phyloP scores from a whole-genome alignment of 2,113 vertebrate species.

The Brachypodius melanocephalos region DNA sequence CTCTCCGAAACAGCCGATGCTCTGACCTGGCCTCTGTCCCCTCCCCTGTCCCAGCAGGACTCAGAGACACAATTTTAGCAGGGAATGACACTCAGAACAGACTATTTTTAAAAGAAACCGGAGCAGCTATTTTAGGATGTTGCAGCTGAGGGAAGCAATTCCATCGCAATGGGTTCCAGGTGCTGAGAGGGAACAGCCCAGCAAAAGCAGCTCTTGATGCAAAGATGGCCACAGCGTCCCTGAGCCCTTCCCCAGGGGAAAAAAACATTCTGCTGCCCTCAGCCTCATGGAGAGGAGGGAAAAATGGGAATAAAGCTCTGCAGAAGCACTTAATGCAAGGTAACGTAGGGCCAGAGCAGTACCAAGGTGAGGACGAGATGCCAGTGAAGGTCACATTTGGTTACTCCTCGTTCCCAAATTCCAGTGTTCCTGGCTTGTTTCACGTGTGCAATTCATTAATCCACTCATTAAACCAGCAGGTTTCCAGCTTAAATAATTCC shows the following conservation, averaged over 20 bases:
- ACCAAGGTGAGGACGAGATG: background rate
- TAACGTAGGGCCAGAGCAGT: background rate
- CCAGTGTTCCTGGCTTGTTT: background rate
- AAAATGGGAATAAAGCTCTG: background rate
- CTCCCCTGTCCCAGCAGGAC: background rate
- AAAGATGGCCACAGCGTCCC: background rate
- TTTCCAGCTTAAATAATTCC: background rate
- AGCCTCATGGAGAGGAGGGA: rapidly evolving
- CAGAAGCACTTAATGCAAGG: background rate
- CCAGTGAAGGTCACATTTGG: background rate
- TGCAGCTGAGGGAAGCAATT: background rate
- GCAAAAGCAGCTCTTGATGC: background rate
- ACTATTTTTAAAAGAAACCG: background rate
- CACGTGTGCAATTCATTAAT: background rate
- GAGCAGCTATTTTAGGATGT: conserved; percentile 20
- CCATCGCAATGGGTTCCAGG: background rate
- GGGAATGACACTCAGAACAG: background rate
- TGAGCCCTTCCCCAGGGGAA: background rate
- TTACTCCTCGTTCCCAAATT: background rate
- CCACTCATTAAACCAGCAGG: background rate
- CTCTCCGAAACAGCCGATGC: background rate
- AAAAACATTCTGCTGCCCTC: background rate
- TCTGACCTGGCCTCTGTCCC: background rate
- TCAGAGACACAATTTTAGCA: background rate
- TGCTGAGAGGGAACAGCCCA: background rate